These are phyloP conservation scores for Helicorthomorpha holstii DNA, from an alignment of 1,140 invertebrate genomes.

Conservation along the genomic window DNA sequence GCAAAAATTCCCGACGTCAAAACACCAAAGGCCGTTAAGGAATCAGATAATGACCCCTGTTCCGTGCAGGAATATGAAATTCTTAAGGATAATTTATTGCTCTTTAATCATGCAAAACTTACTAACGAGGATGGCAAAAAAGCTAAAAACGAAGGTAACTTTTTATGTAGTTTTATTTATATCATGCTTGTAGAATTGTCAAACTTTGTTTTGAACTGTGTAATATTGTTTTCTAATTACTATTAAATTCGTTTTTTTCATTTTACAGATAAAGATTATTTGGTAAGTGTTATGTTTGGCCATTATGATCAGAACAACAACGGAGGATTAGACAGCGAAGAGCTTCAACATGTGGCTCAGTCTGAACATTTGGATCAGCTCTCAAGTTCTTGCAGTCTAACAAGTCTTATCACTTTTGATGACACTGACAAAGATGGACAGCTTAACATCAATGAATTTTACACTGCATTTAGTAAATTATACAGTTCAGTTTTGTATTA, in stretches of 20 bases:
- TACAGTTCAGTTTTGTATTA: no score
- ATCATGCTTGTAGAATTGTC: no score
- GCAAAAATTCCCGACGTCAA: constrained; percentile 4
- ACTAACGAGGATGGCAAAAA: constrained; percentile 28
- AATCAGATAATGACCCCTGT: constrained; percentile 25
- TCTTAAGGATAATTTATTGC: constrained; percentile 53
- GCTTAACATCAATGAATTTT: constrained; percentile 54
- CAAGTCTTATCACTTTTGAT: constrained; percentile 51
- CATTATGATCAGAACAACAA: constrained; percentile 58
- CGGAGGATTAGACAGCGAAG: constrained; percentile 43
- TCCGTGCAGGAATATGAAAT: constrained; percentile 49
- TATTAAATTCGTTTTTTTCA: neutral
- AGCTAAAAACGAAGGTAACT: constrained; percentile 6
- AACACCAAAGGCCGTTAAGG: no score
- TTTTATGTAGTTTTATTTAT: constrained; percentile 3
- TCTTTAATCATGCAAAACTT: constrained; percentile 51
- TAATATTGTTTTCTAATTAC: no score
- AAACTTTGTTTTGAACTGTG: no score
- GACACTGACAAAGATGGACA: constrained; percentile 45
- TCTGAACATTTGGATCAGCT: constrained; percentile 43
- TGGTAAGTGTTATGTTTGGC: constrained; percentile 59
- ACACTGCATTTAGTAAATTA: constrained; percentile 55
- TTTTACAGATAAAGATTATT: constrained; percentile 45
- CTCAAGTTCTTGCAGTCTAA: constrained; percentile 44
- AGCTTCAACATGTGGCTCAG: constrained; percentile 43